These are phyloP conservation scores for Palythoa grandis DNA, from an alignment of 92 coral and sea anemone genomes.

Conservation along the genomic window DNA sequence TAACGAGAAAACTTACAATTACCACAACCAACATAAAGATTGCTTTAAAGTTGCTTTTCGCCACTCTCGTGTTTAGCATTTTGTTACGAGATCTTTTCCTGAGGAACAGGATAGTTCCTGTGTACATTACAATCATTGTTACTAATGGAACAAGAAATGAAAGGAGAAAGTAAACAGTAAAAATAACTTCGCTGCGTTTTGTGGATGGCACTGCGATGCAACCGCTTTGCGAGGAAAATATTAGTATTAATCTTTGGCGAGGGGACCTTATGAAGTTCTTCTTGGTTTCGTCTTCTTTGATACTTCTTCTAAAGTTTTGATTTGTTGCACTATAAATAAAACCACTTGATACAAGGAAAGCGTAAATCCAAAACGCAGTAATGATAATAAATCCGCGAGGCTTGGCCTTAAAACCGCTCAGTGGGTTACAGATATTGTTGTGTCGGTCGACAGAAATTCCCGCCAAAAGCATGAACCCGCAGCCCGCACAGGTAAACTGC, in stretches of 20 bases:
- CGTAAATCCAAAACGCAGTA: conserved; percentile 44
- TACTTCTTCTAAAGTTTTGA: background rate
- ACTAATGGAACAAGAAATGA: conserved; percentile 50
- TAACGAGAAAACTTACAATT: conserved; percentile 59
- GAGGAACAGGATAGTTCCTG: conserved; percentile 41
- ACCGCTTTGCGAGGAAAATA: conserved; percentile 5
- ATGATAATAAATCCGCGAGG: conserved; percentile 8
- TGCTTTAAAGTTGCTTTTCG: conserved; percentile 59
- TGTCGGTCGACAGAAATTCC: conserved; percentile 82
- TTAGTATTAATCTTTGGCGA: background rate
- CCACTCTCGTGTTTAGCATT: conserved; percentile 26
- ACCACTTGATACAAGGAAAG: conserved; percentile 52
- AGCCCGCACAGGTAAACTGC: conserved; percentile 65
- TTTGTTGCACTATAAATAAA: conserved; percentile 53
- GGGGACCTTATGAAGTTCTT: conserved; percentile 2
- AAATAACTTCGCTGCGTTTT: conserved; percentile 31
- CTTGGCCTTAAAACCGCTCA: conserved; percentile 39
- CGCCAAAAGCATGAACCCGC: conserved; percentile 65
- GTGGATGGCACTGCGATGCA: conserved; percentile 36
- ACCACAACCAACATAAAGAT: conserved; percentile 56
- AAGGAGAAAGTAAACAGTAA: conserved; percentile 50
- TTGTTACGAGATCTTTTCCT: conserved; percentile 42
- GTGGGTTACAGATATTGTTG: conserved; percentile 64
- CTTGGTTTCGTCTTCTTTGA: background rate
- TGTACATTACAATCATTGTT: conserved; percentile 46